A percentile compares a stretch with the other conserved stretches of the same genome.
phyloP scores from a whole-genome alignment of 2,888 invertebrate genomes.

The Loripinus fragilis region DNA sequence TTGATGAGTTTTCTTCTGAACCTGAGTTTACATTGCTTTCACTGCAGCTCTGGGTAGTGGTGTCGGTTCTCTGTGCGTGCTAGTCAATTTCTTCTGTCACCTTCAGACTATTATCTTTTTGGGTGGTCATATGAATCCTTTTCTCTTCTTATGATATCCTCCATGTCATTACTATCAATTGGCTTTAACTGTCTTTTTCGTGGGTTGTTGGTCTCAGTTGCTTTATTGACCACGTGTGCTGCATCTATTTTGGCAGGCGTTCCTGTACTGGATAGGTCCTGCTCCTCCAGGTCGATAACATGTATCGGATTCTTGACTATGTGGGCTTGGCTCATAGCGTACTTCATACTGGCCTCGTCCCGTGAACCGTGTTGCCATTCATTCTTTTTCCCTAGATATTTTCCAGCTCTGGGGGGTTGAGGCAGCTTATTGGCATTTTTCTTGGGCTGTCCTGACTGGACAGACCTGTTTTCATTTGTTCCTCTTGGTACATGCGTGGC shows the following conservation, averaged over 20 bases:
- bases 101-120: too few species aligned
- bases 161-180: too few species aligned
- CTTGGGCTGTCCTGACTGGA: neutral
- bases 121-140: too few species aligned
- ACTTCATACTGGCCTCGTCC: neutral
- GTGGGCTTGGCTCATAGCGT: neutral
- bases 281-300: neutral
- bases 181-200: too few species aligned
- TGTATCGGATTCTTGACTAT: neutral
- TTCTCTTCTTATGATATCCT: too few species aligned
- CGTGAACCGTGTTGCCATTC: neutral
- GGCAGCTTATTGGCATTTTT: neutral
- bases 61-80: too few species aligned
- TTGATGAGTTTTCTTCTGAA: too few species aligned
- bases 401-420: neutral
- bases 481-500: neutral
- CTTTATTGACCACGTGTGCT: neutral
- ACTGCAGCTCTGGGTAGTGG: too few species aligned
- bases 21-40: too few species aligned
- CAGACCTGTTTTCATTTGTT: neutral
- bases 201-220: too few species aligned
- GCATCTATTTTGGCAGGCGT: neutral
- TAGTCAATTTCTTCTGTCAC: too few species aligned
- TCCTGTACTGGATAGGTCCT: neutral
- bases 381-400: neutral